Percentiles rank a stretch among this genome's conserved stretches.
Conservation (phyloP, 2,113 vertebrate genomes). For the Dromiciops gliroides region DNA sequence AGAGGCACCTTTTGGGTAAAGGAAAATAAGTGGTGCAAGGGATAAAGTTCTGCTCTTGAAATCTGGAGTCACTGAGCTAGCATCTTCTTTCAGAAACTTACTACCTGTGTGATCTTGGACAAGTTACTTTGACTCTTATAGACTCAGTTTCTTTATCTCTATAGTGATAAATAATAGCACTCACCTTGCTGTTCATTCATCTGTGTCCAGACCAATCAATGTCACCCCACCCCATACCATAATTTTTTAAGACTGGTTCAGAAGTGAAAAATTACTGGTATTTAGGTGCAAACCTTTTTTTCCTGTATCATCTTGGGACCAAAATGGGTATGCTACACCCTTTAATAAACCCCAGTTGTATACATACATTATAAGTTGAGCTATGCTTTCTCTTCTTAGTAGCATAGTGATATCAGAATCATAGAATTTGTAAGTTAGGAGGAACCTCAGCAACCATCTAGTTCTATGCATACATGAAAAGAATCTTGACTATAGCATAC, state of each 20-base stretch:
- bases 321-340: neutral
- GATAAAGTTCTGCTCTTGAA: no score
- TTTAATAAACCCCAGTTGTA: neutral
- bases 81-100: no score
- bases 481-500: neutral
- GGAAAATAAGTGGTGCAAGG: no score
- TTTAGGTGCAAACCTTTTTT: neutral
- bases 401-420: neutral
- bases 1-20: neutral
- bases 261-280: neutral
- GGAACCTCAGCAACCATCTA: neutral
- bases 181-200: no score
- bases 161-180: no score
- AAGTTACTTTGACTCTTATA: no score
- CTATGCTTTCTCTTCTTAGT: neutral
- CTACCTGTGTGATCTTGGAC: no score
- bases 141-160: no score
- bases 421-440: no score
- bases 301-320: neutral
- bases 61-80: no score
- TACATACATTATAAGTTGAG: neutral
- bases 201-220: neutral
- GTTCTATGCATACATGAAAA: neutral
- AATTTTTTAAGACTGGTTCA: neutral
- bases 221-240: neutral